A percentile compares a stretch with the other conserved stretches of the same genome.
Evolutionary conservation across 1,140 invertebrate species (phyloP).

Genomic region (Cydia splendana): DNA sequence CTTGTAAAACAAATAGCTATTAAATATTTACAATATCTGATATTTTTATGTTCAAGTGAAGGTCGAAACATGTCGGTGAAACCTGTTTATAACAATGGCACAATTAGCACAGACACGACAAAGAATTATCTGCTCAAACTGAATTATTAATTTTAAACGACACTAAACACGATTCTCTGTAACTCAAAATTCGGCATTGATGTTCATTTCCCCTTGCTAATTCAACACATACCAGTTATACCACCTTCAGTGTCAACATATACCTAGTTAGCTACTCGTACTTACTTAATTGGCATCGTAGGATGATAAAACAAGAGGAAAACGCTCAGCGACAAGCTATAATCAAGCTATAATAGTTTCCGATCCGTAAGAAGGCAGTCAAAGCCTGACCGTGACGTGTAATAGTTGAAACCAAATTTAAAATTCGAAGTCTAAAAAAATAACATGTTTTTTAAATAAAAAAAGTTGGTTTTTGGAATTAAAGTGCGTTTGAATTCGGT

Average conservation of each 20-base stretch:
- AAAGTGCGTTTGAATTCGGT: not conserved
- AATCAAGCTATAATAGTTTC: constrained; percentile 30
- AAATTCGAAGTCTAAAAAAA: not conserved
- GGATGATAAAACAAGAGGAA: constrained; percentile 20
- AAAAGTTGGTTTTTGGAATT: not conserved
- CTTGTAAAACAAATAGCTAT: not conserved
- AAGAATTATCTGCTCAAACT: not conserved
- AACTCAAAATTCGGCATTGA: constrained; percentile 6
- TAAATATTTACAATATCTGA: not conserved
- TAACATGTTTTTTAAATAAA: no score
- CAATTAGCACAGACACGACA: not conserved
- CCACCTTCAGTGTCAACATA: constrained; percentile 16
- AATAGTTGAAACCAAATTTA: not conserved
- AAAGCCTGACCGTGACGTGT: not conserved
- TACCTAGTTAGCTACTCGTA: no score
- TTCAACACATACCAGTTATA: not conserved
- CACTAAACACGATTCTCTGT: not conserved
- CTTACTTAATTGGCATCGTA: not conserved
- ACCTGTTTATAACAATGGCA: constrained; percentile 2
- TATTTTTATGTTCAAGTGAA: not conserved
- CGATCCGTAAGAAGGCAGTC: constrained; percentile 21
- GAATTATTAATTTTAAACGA: constrained; percentile 7
- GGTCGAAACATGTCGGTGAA: not conserved
- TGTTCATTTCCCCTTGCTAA: not conserved
- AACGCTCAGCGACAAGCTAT: constrained; percentile 3